Evolutionary conservation across 2,888 invertebrate species (phyloP), one percentile per base, ranked within the genome.

Genomic region (Oxystoma pomonae): DNA sequence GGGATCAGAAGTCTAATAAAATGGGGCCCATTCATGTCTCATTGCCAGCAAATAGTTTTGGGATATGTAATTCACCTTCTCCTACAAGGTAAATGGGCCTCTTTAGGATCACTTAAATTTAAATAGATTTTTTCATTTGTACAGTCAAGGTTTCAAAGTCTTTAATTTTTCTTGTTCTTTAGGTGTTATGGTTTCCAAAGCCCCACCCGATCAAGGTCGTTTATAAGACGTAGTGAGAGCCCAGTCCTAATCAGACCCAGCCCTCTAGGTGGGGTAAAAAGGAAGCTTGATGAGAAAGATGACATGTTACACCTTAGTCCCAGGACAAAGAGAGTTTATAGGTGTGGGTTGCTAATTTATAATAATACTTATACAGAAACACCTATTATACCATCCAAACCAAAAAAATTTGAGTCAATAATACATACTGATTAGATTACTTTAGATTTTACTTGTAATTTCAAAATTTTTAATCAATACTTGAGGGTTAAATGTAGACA

Each of bases 201-300:
- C 80, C 95, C 95, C 1, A 94, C 94, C 21, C 85, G 95, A 72
- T 74, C 76, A 3, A 71, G 76, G 21, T 58, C 52, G 20, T 86
- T 87, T 59, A 87, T 91, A 66, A 84, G 92, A 72, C 88, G 93
- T 63, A 95, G 95, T 71, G 87, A 94, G 72, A 95, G 94, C 68
- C 96, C 96, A 0, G 94, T 95, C 71, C 88, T 92, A 12, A n/a
- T n/a, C n/a, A 84, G 94, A 61, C 90, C 92, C 16, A 90, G 90
- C 58, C 85, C 87, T 66, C 55, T 62, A 65, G 69, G 64, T 73
- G 89, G 89, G 58, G 88, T 88, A 0, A 86, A 87, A 18, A 89
- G 90, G 78, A 84, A 89, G 67, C 85, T 88, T 72, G 82, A 88
- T 59, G 85, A 85, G 9, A 82, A 82, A 49, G 81, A 81, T 59